Percentiles rank a stretch among this genome's conserved stretches.
Evolutionary conservation across 2,888 invertebrate species (phyloP).

Genomic region (Sisyra terminalis): DNA sequence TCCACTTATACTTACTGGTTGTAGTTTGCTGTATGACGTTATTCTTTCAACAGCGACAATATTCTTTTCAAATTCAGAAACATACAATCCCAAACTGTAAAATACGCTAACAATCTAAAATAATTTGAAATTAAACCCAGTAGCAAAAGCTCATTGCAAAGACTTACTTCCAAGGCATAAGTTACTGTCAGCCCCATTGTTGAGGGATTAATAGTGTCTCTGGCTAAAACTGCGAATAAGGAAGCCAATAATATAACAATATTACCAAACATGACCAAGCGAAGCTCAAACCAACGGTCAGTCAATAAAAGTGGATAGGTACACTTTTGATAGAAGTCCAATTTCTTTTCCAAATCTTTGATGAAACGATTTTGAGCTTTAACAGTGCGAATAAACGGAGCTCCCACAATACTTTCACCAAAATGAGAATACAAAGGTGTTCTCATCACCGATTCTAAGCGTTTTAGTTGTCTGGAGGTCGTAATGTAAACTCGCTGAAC

Average conservation of each 20-base stretch:
- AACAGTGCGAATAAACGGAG: slow-evolving; percentile 75
- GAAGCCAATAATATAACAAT: slow-evolving; percentile 88
- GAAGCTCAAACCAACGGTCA: slow-evolving; percentile 89
- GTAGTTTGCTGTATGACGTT: slow-evolving; percentile 55
- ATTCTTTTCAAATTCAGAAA: slow-evolving; percentile 79
- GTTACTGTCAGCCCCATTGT: slow-evolving; percentile 79
- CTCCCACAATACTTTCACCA: slow-evolving; percentile 82
- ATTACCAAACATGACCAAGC: slow-evolving; percentile 94
- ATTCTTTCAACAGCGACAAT: slow-evolving; percentile 95
- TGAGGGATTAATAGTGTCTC: slow-evolving; percentile 55
- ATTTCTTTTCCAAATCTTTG: slow-evolving; percentile 69
- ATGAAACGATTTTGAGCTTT: slow-evolving; percentile 69
- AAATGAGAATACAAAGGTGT: slow-evolving; percentile 97
- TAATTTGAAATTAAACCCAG: too few relatives aligned
- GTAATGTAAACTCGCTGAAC: slow-evolving; percentile 90
- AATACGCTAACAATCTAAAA: background rate
- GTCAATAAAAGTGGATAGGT: slow-evolving; percentile 87
- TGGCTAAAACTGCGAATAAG: slow-evolving; percentile 73
- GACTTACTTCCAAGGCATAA: slow-evolving; percentile 59
- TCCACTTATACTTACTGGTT: background rate
- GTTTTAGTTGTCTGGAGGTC: slow-evolving; percentile 83
- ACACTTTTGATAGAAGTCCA: slow-evolving; percentile 85
- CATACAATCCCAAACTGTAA: too few relatives aligned
- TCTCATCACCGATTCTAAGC: slow-evolving; percentile 82
- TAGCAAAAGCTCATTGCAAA: too few relatives aligned